phyloP scores from a whole-genome alignment of 2,113 vertebrate species.

The Phocoena sinus region DNA sequence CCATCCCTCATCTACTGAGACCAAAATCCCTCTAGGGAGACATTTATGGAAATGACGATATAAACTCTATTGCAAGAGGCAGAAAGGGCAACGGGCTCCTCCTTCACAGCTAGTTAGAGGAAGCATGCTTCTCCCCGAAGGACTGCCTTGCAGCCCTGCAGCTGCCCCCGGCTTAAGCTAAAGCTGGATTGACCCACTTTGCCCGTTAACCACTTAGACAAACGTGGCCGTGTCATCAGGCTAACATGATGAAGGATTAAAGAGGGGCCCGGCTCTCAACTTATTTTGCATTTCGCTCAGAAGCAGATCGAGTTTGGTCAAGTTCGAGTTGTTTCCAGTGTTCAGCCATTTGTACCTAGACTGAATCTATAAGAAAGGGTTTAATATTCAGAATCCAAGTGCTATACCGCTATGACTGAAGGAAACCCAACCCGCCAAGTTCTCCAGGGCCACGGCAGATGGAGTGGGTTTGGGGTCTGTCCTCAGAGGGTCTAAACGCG shows the following conservation, averaged over 20 bases:
- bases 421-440: not conserved
- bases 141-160: not conserved
- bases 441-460: not conserved
- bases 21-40: not conserved
- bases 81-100: not conserved
- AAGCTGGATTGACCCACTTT: conserved; percentile 82
- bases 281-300: not conserved
- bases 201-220: conserved; percentile 79
- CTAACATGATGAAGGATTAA: conserved; percentile 35
- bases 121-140: not conserved
- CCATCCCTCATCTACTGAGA: not conserved
- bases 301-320: not conserved
- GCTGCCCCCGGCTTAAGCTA: conserved; percentile 72
- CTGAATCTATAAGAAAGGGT: not conserved
- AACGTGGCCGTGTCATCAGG: conserved; percentile 52
- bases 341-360: not conserved
- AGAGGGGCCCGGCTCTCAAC: not conserved
- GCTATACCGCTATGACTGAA: rapidly evolving
- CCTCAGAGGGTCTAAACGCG: not conserved
- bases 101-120: no score
- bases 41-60: not conserved
- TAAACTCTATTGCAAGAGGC: not conserved
- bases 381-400: not conserved
- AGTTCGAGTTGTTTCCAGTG: not conserved
- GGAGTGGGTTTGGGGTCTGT: not conserved